Evolutionary conservation across 2,888 invertebrate genomes (phyloP).

Genomic region (Gastrophysa polygoni): DNA sequence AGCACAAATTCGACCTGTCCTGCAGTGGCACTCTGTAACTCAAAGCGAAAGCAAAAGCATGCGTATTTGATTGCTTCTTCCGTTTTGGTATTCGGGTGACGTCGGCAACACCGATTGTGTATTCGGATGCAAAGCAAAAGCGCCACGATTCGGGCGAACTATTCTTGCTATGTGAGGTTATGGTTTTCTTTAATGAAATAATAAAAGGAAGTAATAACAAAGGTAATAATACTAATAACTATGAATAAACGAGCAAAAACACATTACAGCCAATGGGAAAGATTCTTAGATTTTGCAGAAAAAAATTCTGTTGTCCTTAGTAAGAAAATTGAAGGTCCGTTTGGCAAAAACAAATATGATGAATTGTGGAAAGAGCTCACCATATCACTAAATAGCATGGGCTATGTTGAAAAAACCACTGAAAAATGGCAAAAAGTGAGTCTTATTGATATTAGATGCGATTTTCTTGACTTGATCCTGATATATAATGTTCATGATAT

Average conservation of each 20-base stretch:
- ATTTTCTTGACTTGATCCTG: not conserved
- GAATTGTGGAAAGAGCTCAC: conserved; percentile 7
- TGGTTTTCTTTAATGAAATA: not conserved
- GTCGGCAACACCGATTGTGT: conserved; percentile 3
- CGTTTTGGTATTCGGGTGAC: not conserved
- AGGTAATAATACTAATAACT: not conserved
- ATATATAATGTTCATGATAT: not conserved
- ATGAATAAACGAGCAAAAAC: conserved; percentile 6
- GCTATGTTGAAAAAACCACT: conserved; percentile 1
- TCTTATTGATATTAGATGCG: not conserved
- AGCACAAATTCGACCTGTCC: no score
- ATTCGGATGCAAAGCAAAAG: conserved; percentile 6
- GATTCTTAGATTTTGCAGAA: conserved; percentile 7
- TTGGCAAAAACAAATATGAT: conserved; percentile 6
- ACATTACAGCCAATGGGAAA: not conserved
- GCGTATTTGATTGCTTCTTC: not conserved
- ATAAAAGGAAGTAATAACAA: no score
- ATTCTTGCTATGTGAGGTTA: not conserved
- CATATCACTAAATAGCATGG: conserved; percentile 3
- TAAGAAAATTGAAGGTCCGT: conserved; percentile 1
- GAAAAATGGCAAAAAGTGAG: conserved; percentile 8
- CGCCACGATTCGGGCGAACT: not conserved
- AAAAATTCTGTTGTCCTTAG: not conserved
- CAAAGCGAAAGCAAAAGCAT: conserved; percentile 5
- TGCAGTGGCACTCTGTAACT: conserved; percentile 11